Base-by-base conservation (phyloP, 2,797 vertebrate genomes). In the Acomys russatus region DNA sequence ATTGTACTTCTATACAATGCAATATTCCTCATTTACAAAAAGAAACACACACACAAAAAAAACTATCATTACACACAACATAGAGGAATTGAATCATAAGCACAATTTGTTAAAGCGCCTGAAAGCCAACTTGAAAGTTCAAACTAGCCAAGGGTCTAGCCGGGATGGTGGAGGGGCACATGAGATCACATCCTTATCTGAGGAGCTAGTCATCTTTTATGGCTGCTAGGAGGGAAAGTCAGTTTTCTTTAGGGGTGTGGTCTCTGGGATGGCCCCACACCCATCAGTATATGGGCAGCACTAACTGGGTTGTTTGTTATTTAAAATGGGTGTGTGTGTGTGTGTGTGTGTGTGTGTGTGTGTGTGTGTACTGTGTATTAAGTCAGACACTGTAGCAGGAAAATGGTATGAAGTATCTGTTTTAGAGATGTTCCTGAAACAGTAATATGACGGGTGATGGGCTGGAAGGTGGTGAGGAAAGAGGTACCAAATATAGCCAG, bases 51-150 rank as follows among this genome's bases (percentile, higher is more conserved):
- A 20, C 23, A 74, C 71, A 56, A 28, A 78, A 33, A 78, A 30
- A 1, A 4, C 15, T 83, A 33, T 59, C 38, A 82, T 15, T 77
- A 90, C 14, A 85, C 0, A 23, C 7, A 70, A 73, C 44, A 71
- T 1, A 35, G 35, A 87, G 35, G 17, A 87, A 86, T 82, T 38
- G 61, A 84, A 87, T 71, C 17, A 23, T 61, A 92, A 30, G 33
- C 61, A 22, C 1, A 88, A 49, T 78, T 94, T 77, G 84, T 51
- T 79, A 90, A 56, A n/a, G 68, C 76, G 70, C 79, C 63, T 22
- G 28, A 94, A 79, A 54, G 38, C 30, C 90, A 28, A 90, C 15
- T n/a, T 22, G 30, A 80, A 96, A 90, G 23, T 56, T 9, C 76
- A 54, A 33, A 54, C 28, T 30, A 54, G 44, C 17, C 49, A 4